Percentiles rank a stretch among this genome's conserved stretches.
These are phyloP conservation scores for Kryptolebias ocellatus DNA, from an alignment of 2,797 vertebrate species.

Conservation along the genomic window DNA sequence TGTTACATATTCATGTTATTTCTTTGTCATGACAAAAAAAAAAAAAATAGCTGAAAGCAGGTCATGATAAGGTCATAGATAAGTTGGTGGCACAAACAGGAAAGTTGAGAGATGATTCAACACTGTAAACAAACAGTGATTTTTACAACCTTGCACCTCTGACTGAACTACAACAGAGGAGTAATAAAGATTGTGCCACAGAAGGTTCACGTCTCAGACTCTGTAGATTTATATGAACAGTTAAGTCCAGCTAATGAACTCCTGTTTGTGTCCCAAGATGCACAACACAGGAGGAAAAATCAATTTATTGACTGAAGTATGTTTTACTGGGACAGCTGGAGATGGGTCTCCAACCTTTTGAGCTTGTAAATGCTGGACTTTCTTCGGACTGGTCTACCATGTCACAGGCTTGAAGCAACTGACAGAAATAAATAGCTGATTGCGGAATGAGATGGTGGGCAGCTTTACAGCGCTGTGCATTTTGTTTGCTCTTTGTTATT, in stretches of 20 bases:
- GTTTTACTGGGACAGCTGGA: neutral
- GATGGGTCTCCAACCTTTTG: neutral
- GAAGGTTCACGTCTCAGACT: slow-evolving; percentile 26
- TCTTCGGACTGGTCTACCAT: neutral
- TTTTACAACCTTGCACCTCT: slow-evolving; percentile 8
- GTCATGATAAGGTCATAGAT: slow-evolving; percentile 23
- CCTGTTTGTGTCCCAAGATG: neutral
- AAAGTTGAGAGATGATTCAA: slow-evolving; percentile 7
- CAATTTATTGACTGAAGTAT: neutral
- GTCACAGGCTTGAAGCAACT: neutral
- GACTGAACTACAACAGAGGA: slow-evolving; percentile 21
- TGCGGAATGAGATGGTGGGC: neutral
- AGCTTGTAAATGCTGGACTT: neutral
- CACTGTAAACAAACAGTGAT: slow-evolving; percentile 7
- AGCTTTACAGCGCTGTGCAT: neutral
- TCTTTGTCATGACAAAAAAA: slow-evolving; percentile 6
- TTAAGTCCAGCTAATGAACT: slow-evolving; percentile 1
- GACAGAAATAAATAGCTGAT: neutral
- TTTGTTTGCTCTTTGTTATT: neutral
- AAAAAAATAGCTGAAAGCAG: slow-evolving; percentile 5
- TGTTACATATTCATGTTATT: neutral
- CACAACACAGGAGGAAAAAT: neutral
- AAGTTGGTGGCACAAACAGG: slow-evolving; percentile 9
- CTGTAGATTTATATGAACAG: neutral
- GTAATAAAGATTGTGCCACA: slow-evolving; percentile 2